A percentile compares a stretch with the other conserved stretches of the same genome.
Conservation (phyloP, 2,113 vertebrate genomes). For the Sus scrofa region T2T-Sscrofa CM000818.6:95254001-95254500, state of each 20-base stretch:
- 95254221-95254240: background rate
- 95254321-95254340: conserved; percentile 56
- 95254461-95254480: conserved; percentile 44
- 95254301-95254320: conserved; percentile 63
- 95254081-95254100: background rate
- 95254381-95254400: conserved; percentile 69
- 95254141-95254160: too few relatives aligned
- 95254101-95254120: background rate
- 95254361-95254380: conserved; percentile 41
- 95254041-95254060: conserved; percentile 46
- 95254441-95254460: conserved; percentile 65
- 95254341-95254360: conserved; percentile 46
- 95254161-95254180: too few relatives aligned
- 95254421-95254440: conserved; percentile 63
- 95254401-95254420: conserved; percentile 64
- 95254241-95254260: conserved; percentile 62
- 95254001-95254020: conserved; percentile 77
- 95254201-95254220: background rate
- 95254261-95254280: conserved; percentile 57
- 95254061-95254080: background rate
- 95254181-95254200: background rate
- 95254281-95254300: conserved; percentile 70
- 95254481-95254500: background rate
- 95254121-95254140: background rate
- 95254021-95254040: conserved; percentile 66